A percentile compares a stretch with the other conserved stretches of the same genome.
phyloP scores from a whole-genome alignment of 2,797 vertebrate species.

The Glossophaga mutica region DNA sequence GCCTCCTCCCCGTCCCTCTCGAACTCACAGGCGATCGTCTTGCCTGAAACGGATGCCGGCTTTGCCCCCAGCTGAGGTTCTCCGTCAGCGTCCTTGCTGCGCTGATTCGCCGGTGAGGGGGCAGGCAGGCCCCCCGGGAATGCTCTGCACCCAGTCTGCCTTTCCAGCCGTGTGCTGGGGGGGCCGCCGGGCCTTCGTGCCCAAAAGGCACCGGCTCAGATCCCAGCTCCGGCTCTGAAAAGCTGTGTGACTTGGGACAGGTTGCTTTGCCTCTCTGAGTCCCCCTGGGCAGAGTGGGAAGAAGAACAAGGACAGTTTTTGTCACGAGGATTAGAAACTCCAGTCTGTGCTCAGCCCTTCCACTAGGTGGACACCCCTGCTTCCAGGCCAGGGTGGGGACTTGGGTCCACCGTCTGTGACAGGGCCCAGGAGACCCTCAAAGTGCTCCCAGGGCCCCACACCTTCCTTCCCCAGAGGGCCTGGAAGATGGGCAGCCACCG shows the following conservation, averaged over 20 bases:
- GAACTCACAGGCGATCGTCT: conserved; percentile 17
- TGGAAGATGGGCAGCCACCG: fast-evolving
- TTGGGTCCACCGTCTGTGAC: not conserved
- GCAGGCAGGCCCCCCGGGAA: fast-evolving
- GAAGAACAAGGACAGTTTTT: fast-evolving
- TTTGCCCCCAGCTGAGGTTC: not conserved
- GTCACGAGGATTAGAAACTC: not conserved
- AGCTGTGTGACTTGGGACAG: not conserved
- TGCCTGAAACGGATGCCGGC: not conserved
- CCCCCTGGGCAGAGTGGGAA: not conserved
- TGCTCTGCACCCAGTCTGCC: fast-evolving
- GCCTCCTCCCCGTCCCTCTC: not conserved
- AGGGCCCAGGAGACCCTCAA: too few species aligned
- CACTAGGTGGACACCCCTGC: fast-evolving
- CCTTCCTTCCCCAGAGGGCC: fast-evolving
- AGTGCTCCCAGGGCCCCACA: not conserved
- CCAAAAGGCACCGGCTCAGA: fast-evolving
- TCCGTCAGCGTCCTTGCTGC: not conserved
- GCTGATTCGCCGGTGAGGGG: not conserved
- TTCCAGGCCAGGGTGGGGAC: not conserved
- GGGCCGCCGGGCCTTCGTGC: fast-evolving
- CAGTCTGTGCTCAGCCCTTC: fast-evolving
- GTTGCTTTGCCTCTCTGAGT: not conserved
- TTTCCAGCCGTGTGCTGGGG: fast-evolving
- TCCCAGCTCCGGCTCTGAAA: fast-evolving